Percentiles rank a stretch among this genome's conserved stretches.
phyloP scores from a whole-genome alignment of 2,888 invertebrate genomes.

The Tetragonisca angustula region DNA sequence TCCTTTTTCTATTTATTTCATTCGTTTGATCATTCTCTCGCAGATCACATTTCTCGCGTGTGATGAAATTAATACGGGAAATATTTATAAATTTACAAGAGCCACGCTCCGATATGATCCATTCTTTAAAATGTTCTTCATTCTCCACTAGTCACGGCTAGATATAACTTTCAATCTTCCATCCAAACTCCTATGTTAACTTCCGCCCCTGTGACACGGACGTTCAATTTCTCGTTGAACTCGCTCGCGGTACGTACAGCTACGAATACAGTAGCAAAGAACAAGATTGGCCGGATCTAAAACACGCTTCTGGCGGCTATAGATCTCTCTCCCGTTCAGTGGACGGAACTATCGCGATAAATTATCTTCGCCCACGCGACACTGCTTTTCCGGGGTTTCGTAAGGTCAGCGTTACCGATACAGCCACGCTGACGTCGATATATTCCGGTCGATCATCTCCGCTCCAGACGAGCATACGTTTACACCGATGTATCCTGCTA shows the following conservation, averaged over 20 bases:
- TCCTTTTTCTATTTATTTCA: no score
- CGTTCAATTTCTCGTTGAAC: background rate
- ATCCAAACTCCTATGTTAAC: background rate
- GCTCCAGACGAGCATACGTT: background rate
- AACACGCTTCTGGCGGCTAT: constrained; percentile 30
- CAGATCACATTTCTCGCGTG: no score
- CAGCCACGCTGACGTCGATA: constrained; percentile 50
- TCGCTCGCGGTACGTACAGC: background rate
- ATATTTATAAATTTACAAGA: no score
- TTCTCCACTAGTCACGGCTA: no score
- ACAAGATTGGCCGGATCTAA: constrained; percentile 33
- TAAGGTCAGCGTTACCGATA: constrained; percentile 64
- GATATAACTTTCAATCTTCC: background rate
- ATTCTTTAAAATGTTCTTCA: background rate
- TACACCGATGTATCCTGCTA: background rate
- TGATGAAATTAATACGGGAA: no score
- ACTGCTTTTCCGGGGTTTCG: constrained; percentile 66
- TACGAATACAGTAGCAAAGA: constrained; percentile 37
- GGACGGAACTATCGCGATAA: constrained; percentile 59
- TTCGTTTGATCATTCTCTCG: no score
- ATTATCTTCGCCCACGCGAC: constrained; percentile 69
- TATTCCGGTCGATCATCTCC: constrained; percentile 25
- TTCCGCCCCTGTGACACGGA: background rate
- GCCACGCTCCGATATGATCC: no score
- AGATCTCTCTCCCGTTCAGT: constrained; percentile 45